Conservation (phyloP, 2,797 vertebrate species). For the Gallinago solitaria region DNA sequence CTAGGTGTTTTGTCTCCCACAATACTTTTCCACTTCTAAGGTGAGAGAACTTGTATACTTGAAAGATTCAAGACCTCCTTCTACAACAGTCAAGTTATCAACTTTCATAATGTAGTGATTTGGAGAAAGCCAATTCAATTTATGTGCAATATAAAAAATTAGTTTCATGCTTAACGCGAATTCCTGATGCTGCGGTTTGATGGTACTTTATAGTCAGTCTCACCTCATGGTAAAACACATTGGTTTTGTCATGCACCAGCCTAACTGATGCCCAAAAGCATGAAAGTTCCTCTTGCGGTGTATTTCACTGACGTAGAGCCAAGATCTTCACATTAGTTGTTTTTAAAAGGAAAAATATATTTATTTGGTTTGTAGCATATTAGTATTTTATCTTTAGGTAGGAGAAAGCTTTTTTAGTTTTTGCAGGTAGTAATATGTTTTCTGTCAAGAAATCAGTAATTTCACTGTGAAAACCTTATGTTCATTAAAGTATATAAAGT, state of each 20-base stretch:
- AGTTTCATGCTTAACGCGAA: background rate
- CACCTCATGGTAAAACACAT: background rate
- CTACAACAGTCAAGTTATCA: background rate
- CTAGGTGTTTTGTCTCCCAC: background rate
- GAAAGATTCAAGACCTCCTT: background rate
- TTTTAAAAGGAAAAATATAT: background rate
- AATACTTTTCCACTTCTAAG: background rate
- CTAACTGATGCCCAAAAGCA: background rate
- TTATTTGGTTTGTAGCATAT: fast-evolving
- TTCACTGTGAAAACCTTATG: background rate
- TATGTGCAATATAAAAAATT: background rate
- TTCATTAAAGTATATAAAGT: background rate
- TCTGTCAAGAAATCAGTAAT: background rate
- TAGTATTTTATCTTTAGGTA: background rate
- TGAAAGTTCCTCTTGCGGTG: background rate
- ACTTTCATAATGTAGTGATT: background rate
- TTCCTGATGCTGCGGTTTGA: background rate
- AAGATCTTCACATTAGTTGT: background rate
- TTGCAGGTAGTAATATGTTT: background rate
- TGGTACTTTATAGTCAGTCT: background rate
- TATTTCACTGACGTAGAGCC: background rate
- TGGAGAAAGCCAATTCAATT: background rate
- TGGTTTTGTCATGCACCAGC: background rate
- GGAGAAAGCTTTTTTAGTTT: background rate
- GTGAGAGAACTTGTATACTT: background rate